Evolutionary conservation across 2,797 vertebrate genomes (phyloP).

Genomic region (Pseudocheirus occidentalis): DNA sequence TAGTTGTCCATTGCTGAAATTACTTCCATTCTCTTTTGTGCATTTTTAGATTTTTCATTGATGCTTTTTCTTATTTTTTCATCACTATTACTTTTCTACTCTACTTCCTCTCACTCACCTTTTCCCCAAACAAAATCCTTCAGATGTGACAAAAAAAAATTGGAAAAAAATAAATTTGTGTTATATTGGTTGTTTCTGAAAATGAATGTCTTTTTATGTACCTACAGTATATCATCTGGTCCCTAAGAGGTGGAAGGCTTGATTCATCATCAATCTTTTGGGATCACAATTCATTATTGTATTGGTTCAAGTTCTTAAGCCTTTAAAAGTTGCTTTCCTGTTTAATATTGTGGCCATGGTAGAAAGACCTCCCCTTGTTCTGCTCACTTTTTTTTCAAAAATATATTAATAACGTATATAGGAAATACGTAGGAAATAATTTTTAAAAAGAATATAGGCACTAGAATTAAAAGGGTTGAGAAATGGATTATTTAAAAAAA

Average conservation of each 20-base stretch:
- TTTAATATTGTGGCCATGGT: not conserved
- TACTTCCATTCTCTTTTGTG: not conserved
- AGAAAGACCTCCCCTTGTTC: not conserved
- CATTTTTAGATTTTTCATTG: not conserved
- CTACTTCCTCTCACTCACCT: not conserved
- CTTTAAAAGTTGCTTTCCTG: not conserved
- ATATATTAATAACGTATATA: not conserved
- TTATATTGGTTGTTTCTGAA: not conserved
- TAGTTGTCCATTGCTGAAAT: not conserved
- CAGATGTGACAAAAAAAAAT: not conserved
- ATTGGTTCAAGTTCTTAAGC: not conserved
- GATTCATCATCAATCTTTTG: not conserved
- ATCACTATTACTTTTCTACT: not conserved
- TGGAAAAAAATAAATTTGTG: not conserved
- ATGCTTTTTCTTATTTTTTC: not conserved
- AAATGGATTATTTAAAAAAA: not conserved
- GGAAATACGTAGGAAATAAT: not conserved
- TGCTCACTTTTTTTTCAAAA: not conserved
- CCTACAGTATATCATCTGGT: not conserved
- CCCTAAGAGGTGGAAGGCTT: not conserved
- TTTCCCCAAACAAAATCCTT: not conserved
- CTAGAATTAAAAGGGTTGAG: not conserved
- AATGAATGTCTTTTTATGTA: not conserved
- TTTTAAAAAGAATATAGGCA: not conserved
- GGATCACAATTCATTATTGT: not conserved